phyloP scores from a whole-genome alignment of 1,140 invertebrate species.

The Drosophila melanogaster region DNA sequence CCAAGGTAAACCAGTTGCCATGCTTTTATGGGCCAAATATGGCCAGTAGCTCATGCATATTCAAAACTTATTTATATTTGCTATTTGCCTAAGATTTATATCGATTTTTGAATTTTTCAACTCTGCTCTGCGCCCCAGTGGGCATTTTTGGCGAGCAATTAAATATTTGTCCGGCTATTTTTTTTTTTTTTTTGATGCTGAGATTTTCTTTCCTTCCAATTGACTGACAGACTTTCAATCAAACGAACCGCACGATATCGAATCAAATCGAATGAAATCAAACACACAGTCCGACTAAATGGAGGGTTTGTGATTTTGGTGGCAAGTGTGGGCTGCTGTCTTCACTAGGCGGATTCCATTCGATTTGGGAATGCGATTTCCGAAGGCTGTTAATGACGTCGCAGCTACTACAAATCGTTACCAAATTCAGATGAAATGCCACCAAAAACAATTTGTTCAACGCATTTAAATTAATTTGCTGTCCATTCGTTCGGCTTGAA shows the following conservation, averaged over 20 bases:
- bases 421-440: slow-evolving; percentile 57
- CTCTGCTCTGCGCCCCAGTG: slow-evolving; percentile 6
- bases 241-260: slow-evolving; percentile 42
- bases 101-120: slow-evolving; percentile 33
- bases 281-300: slow-evolving; percentile 12
- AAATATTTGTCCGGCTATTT: slow-evolving; percentile 46
- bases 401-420: slow-evolving; percentile 52
- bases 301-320: slow-evolving; percentile 10
- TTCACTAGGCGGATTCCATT: slow-evolving; percentile 59
- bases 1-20: slow-evolving; percentile 68
- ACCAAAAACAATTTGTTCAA: slow-evolving; percentile 61
- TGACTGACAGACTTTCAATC: slow-evolving; percentile 57
- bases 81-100: slow-evolving; percentile 58
- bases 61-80: slow-evolving; percentile 57
- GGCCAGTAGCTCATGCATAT: slow-evolving; percentile 64
- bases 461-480: slow-evolving; percentile 69
- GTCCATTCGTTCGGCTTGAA: slow-evolving; percentile 21
- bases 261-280: slow-evolving; percentile 18
- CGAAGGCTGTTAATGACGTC: slow-evolving; percentile 61
- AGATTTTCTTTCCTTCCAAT: slow-evolving; percentile 46
- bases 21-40: slow-evolving; percentile 70
- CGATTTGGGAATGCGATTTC: slow-evolving; percentile 36
- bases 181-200: slow-evolving; percentile 22
- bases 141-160: slow-evolving; percentile 45
- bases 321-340: slow-evolving; percentile 45